Evolutionary conservation across 2,113 vertebrate species (phyloP).

Genomic region (Tragelaphus strepsiceros): DNA sequence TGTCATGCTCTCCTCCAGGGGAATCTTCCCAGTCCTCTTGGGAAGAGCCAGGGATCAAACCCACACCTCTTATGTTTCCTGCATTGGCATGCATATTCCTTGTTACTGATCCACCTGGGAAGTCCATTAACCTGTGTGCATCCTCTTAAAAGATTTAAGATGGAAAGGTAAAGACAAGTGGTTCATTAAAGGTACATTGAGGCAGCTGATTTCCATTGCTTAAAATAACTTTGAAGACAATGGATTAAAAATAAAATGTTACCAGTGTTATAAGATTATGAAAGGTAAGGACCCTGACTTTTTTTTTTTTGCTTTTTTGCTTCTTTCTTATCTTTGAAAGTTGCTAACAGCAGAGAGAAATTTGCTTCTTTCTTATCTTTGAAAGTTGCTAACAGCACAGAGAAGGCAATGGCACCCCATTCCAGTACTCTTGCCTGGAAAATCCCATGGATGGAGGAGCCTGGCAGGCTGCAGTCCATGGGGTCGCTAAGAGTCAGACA

Average conservation of each 20-base stretch:
- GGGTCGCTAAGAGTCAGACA: no score
- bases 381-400: no score
- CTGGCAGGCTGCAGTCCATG: no score
- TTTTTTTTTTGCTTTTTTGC: not conserved
- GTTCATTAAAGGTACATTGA: conserved; percentile 37
- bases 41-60: not conserved
- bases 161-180: not conserved
- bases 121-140: not conserved
- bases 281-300: rapidly evolving
- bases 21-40: not conserved
- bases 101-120: not conserved
- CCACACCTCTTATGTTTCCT: not conserved
- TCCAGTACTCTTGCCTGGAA: no score
- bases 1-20: not conserved
- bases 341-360: not conserved
- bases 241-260: not conserved
- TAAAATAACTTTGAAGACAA: not conserved
- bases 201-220: not conserved
- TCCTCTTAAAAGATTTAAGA: not conserved
- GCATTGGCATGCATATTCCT: not conserved
- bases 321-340: not conserved
- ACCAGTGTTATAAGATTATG: not conserved
- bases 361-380: no score
- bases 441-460: no score
- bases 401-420: no score